Evolutionary conservation across 1,140 invertebrate species (phyloP), one percentile per base, ranked within the genome.

Genomic region (Lepidurus arcticus): DNA sequence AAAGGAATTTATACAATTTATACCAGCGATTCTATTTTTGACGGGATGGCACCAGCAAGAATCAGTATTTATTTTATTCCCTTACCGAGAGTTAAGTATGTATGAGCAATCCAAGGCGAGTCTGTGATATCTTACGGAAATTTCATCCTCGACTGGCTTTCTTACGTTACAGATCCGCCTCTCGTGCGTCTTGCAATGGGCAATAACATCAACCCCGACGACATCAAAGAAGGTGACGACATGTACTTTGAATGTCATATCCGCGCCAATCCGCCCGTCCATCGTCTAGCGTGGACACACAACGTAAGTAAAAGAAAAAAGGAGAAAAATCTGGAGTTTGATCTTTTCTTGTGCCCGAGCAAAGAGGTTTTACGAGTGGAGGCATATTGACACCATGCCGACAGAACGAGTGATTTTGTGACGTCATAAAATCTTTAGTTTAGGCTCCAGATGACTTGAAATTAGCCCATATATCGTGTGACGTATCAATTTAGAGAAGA

Each of bases 241-340:
- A 93, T 96, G 73, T 96, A 95, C 86, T 95, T 96, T 85, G 94
- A 96, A 86, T 96, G 94, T 86, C 92, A 94, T 86, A 93, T 96
- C 79, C 89, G 90, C 82, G 92, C 94, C 77, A 95, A 95, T 88
- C 94, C 94, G 24, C 90, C 90, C 79, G 92, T 91, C 84, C 90
- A 91, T 81, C 92, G 92, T 83, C 91, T 97, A 75, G 90, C 91
- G 47, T 96, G 94, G 94, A 88, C 92, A 79, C 92, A 94, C 85
- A 91, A 94, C 82, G 92, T 93, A 85, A 91, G 92, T 91, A 76
- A 13, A 16, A 34, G 13, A 13, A n/a, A 11, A 7, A 11, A 11
- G 9, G 6, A 75, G 34, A 75, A 11, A 42, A 73, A 79, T 26
- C 24, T 42, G 1, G 1, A 24, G 2, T 73, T 44, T 44, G 34